Evolutionary conservation across 2,888 invertebrate species (phyloP).

Genomic region (Pyrgus malvae): DNA sequence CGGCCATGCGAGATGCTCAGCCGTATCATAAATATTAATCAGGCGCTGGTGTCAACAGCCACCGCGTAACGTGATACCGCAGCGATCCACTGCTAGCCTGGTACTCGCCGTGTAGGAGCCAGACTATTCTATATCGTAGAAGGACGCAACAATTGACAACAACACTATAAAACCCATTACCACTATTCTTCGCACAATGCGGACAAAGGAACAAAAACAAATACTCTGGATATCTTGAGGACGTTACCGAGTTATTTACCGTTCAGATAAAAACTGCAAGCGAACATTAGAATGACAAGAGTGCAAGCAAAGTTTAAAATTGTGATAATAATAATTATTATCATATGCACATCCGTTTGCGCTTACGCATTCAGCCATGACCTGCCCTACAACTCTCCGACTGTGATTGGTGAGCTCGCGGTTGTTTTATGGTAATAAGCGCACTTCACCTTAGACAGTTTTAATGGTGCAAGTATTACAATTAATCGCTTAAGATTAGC

Average conservation of each 20-base stretch:
- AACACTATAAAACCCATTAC: constrained; percentile 18
- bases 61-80: constrained; percentile 80
- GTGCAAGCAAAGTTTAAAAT: constrained; percentile 46
- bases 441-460: constrained; percentile 31
- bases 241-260: constrained; percentile 19
- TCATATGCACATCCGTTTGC: constrained; percentile 72
- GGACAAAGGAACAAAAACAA: constrained; percentile 1
- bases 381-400: constrained; percentile 70
- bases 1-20: constrained; percentile 81
- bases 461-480: constrained; percentile 26
- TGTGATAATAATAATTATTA: constrained; percentile 66
- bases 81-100: constrained; percentile 73
- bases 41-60: constrained; percentile 82
- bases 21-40: constrained; percentile 82
- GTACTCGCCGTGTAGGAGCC: constrained; percentile 58
- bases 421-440: constrained; percentile 55
- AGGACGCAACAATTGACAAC: constrained; percentile 36
- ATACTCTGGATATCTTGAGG: constrained; percentile 13
- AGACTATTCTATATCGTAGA: constrained; percentile 51
- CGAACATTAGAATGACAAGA: constrained; percentile 41
- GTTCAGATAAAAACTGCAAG: constrained; percentile 26
- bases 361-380: constrained; percentile 75
- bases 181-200: constrained; percentile 4
- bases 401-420: constrained; percentile 45
- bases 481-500: constrained; percentile 23